Evolutionary conservation across 2,888 invertebrate species (phyloP).

Genomic region (Hypercompe scribonia): DNA sequence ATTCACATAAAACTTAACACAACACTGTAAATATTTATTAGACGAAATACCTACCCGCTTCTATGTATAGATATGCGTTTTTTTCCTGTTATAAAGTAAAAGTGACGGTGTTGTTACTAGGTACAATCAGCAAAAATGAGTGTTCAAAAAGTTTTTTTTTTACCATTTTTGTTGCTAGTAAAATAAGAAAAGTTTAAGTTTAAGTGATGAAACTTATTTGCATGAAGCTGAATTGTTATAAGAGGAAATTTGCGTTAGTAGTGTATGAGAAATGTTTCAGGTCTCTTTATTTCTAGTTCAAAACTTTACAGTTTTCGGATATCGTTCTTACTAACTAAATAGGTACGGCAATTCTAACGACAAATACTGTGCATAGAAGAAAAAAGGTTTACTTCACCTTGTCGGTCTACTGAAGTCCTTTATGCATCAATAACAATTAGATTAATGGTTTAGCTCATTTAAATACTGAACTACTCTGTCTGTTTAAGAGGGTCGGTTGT

Average conservation of each 20-base stretch:
- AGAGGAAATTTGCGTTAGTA: background rate
- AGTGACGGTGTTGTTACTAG: constrained; percentile 20
- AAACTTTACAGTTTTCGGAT: background rate
- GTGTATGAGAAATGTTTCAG: no score
- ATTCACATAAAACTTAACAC: background rate
- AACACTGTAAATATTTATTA: constrained; percentile 11
- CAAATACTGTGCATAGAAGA: background rate
- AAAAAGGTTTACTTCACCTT: constrained; percentile 4
- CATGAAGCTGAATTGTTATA: background rate
- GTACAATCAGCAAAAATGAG: constrained; percentile 24
- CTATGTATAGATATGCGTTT: constrained; percentile 35
- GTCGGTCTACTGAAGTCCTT: constrained; percentile 18
- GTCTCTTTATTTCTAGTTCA: background rate
- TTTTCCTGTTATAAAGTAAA: constrained; percentile 42
- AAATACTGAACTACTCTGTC: background rate
- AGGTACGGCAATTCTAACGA: background rate
- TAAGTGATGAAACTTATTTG: background rate
- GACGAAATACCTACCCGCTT: constrained; percentile 33
- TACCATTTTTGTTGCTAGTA: background rate
- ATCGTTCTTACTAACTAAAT: no score
- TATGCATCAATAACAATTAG: constrained; percentile 12
- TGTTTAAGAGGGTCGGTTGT: background rate
- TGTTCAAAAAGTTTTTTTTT: no score
- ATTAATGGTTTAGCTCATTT: background rate
- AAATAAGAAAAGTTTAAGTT: background rate